These are phyloP conservation scores for Acanthurus leucopareius DNA, from an alignment of 2,797 vertebrate genomes.

Conservation along the genomic window DNA sequence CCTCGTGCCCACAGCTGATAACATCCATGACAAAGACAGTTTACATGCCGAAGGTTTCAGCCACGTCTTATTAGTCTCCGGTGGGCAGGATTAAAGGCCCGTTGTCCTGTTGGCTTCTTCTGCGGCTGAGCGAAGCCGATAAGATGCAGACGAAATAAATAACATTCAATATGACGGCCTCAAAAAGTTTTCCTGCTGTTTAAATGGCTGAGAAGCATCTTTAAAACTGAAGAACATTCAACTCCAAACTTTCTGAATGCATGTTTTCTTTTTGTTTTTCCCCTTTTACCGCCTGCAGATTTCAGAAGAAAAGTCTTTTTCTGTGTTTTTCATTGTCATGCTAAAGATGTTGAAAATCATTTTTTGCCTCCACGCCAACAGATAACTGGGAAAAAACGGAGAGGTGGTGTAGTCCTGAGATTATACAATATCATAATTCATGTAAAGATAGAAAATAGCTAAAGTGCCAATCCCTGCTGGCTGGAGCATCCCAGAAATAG, in stretches of 20 bases:
- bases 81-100: conserved; percentile 50
- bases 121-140: conserved; percentile 41
- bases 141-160: conserved; percentile 20
- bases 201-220: conserved; percentile 9
- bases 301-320: conserved; percentile 4
- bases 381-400: neutral
- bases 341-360: neutral
- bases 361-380: neutral
- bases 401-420: neutral
- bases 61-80: conserved; percentile 43
- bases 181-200: conserved; percentile 5
- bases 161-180: conserved; percentile 5
- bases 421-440: conserved; percentile 31
- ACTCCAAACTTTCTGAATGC: neutral
- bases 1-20: conserved; percentile 47
- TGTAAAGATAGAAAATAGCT: conserved; percentile 8
- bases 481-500: conserved; percentile 36
- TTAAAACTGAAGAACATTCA: neutral
- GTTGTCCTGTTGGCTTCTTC: conserved; percentile 33
- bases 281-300: neutral
- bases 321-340: conserved; percentile 7
- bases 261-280: no score
- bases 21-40: conserved; percentile 59
- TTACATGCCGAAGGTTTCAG: conserved; percentile 43
- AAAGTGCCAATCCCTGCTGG: conserved; percentile 14